Base-by-base conservation (phyloP, 1,140 invertebrate species). In the Ditylenchus dipsaci region DNA sequence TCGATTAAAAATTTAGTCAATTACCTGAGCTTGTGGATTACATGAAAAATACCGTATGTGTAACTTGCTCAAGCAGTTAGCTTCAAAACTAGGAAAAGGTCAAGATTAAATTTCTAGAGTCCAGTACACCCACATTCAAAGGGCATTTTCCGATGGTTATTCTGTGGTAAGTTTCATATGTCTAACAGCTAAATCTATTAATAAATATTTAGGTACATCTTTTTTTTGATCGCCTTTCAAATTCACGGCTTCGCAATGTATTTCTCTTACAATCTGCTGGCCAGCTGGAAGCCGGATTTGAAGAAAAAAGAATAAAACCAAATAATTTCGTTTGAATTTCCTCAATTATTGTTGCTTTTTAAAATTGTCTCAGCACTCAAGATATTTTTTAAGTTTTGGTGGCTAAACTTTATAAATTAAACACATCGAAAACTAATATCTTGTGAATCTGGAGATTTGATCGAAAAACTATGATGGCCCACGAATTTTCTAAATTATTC, bases 241-340 rank as follows among this genome's bases (percentile, higher is more conserved):
- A 88, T 97, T 56, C 94, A 97, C 84, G 86, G 87, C 30, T 93
- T 95, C 84, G 91, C 92, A 57, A 83, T 95, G 13, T 90, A 90
- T 82, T 96, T 95, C 85, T 89, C 91, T 0, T 89, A 88, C 84
- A 91, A 91, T 83, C 86, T 96, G 47, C 85, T 93, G 45, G 87
- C 87, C 66, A 90, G 91, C 23, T 97, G 93, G 94, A 29, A 60
- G 65, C 63, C 60, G n/a, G 74, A 72, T 42, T 9, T 57, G 7
- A 73, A 74, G 33, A 72, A 53, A 53, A 53, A 26, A 8, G 49
- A 53, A 21, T 53, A 53, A 53, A 5, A 11, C 33, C 33, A 38
- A 38, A 38, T 5, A 11, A 38, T 38, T 11, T 38, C 3, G 3
- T 11, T 38, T 38, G 11, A 11, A 38, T 38, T 11, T 11, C 33